Evolutionary conservation across 2,113 vertebrate species (phyloP), one percentile per base, ranked within the genome.

Genomic region (Salvator merianae): DNA sequence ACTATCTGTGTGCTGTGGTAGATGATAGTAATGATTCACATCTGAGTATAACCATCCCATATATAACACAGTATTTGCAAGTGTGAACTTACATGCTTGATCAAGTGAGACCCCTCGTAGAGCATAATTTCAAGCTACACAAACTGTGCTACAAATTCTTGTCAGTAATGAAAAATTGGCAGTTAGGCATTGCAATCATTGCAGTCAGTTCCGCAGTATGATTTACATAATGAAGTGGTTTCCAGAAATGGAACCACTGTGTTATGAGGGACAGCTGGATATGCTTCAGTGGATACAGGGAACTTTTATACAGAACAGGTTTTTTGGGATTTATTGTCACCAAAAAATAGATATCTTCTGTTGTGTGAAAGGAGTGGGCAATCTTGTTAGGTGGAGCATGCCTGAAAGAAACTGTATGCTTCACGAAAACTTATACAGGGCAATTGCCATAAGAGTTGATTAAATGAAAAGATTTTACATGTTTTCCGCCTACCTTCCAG

Each of bases 401-500:
- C 26, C 22, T 34, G 20, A 30, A 68, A 32, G 1, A 43, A 28
- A 24, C 28, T 47, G 2, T 74, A 14, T 47, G 26, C 38, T 43
- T 36, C 22, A n/a, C n/a, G 3, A 77, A 77, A 36, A 7, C 24
- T 8, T 34, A 5, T 14, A 24, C 22, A 70, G 65, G 7, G 14
- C 62, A 79, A 32, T 3, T 16, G 9, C 47, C n/a, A 53, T 36
- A 20, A 55, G 5, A 55, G 6, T 63, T 22, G 14, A 59, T 72
- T 20, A 55, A 71, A 71, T 81, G 66, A 68, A 72, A 73, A 28
- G 73, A 1, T 1, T 70, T 76, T 68, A 1, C 32, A 84, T 4
- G 22, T n/a, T 77, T 84, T 50, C 22, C 50, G 59, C 94, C 50
- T 96, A 99, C 99, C 99, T 98, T 96, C 99, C 99, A 86, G 98